These are phyloP conservation scores for Spinus pinus DNA, from an alignment of 2,797 vertebrate genomes.

Conservation along the genomic window DNA sequence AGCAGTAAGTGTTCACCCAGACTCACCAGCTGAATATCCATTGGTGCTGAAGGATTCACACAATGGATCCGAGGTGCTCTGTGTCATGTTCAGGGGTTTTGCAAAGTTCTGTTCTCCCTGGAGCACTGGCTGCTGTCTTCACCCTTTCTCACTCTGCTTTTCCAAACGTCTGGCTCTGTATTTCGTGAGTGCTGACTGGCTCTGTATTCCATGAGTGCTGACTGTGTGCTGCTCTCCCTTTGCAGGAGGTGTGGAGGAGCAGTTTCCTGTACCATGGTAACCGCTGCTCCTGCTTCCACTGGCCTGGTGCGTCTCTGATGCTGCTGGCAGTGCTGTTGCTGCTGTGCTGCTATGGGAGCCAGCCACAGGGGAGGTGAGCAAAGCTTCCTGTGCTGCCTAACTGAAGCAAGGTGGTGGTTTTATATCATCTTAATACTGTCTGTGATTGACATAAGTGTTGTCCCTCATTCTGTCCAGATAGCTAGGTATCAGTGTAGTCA, in stretches of 20 bases:
- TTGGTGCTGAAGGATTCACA: not conserved
- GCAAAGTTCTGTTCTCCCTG: not conserved
- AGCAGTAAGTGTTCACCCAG: not conserved
- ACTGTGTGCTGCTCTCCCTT: constrained; percentile 9
- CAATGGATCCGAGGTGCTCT: not conserved
- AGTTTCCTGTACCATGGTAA: constrained; percentile 94
- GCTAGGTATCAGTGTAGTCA: not conserved
- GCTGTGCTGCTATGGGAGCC: constrained; percentile 88
- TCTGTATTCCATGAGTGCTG: not conserved
- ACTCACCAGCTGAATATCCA: not conserved
- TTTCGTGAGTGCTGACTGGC: not conserved
- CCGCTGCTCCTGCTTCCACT: constrained; percentile 95
- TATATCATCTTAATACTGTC: rapidly evolving
- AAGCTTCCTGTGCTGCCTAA: not conserved
- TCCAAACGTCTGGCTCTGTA: not conserved
- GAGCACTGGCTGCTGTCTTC: not conserved
- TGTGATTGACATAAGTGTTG: not conserved
- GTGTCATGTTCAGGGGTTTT: not conserved
- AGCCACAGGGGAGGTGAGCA: constrained; percentile 90
- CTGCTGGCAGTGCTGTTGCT: constrained; percentile 88
- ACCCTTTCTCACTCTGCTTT: not conserved
- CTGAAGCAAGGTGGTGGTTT: not conserved
- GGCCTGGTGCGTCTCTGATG: constrained; percentile 92
- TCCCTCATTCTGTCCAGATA: not conserved
- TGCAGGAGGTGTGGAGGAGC: constrained; percentile 84